Evolutionary conservation across 1,140 invertebrate species (phyloP), one percentile per base, ranked within the genome.

Genomic region (Drosophila tropicalis): DNA sequence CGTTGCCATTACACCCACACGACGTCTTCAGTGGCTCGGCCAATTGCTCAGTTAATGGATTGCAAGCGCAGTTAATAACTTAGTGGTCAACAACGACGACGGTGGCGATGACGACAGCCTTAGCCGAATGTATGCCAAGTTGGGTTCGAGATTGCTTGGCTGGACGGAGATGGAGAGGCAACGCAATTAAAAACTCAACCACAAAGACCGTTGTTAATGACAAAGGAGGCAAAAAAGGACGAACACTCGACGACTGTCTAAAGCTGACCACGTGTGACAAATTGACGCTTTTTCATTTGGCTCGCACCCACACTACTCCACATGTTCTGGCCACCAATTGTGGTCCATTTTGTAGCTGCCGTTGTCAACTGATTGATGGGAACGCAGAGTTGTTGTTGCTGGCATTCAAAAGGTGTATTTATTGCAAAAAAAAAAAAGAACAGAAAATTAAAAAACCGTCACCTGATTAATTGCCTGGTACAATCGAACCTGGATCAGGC

Each of bases 241-340:
- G n/a, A 22, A 15, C 34, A 15, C 9, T 29, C 12, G 36, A 39
- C 9, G 60, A 29, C 55, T 17, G 44, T 64, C 62, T n/a, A 29
- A 47, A 47, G 64, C 63, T 81, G 83, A 71, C 64, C 83, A 83
- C 76, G 80, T 89, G 83, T 87, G 83, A 87, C 84, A 87, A 87
- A 87, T 87, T 87, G 84, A 87, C 83, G 84, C 83, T 87, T 87
- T 87, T 87, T 87, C 89, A 87, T 87, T 87, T 89, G 57, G 83
- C 76, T 64, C 62, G 79, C 76, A 80, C 67, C 65, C 75, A 68
- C 73, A 84, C 72, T 79, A 76, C 66, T 68, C 29, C 6, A 29
- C 29, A 29, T 29, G 29, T 13, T 10, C 36, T 17, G 22, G 9
- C 47, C 67, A n/a, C 57, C 57, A 19, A 34, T 60, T 36, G 54